Percentiles rank a stretch among this genome's conserved stretches.
These are phyloP conservation scores for Harpagifer antarcticus DNA, from an alignment of 2,797 vertebrate genomes.

Conservation along the genomic window DNA sequence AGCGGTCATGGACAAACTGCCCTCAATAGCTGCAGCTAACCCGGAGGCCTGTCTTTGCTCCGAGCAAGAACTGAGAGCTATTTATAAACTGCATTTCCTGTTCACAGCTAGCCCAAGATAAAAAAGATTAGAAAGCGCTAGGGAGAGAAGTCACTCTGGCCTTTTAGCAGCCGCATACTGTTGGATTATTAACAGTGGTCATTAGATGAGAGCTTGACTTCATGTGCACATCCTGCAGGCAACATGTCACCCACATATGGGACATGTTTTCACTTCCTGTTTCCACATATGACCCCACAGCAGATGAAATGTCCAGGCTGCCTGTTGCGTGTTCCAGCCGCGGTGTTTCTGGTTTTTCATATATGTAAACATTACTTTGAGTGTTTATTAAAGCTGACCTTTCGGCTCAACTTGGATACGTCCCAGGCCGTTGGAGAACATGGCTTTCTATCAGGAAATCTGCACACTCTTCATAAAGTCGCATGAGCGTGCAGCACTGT, in stretches of 20 bases:
- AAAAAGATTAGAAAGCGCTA: constrained; percentile 46
- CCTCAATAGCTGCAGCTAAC: constrained; percentile 39
- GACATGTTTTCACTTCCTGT: constrained; percentile 36
- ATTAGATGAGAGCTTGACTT: constrained; percentile 25
- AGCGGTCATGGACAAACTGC: constrained; percentile 17
- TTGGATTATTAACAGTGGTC: constrained; percentile 34
- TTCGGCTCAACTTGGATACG: constrained; percentile 11
- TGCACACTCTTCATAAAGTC: neutral
- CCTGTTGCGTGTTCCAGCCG: constrained; percentile 44
- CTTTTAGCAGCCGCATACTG: constrained; percentile 3
- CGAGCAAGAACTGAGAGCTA: constrained; percentile 73
- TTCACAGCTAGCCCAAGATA: constrained; percentile 68
- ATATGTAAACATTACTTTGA: constrained; percentile 39
- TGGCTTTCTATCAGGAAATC: neutral
- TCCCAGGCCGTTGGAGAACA: constrained; percentile 11
- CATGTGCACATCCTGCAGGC: constrained; percentile 27
- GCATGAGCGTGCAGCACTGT: neutral
- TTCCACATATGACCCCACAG: constrained; percentile 32
- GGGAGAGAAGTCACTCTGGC: constrained; percentile 15
- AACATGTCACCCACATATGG: constrained; percentile 38
- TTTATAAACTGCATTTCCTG: constrained; percentile 84
- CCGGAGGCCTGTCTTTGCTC: constrained; percentile 46
- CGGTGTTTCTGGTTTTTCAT: constrained; percentile 34
- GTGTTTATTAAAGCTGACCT: constrained; percentile 45
- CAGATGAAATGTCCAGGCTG: constrained; percentile 29